A percentile compares a stretch with the other conserved stretches of the same genome.
Evolutionary conservation across 2,888 invertebrate species (phyloP).

Genomic region (Luperina nickerlii): DNA sequence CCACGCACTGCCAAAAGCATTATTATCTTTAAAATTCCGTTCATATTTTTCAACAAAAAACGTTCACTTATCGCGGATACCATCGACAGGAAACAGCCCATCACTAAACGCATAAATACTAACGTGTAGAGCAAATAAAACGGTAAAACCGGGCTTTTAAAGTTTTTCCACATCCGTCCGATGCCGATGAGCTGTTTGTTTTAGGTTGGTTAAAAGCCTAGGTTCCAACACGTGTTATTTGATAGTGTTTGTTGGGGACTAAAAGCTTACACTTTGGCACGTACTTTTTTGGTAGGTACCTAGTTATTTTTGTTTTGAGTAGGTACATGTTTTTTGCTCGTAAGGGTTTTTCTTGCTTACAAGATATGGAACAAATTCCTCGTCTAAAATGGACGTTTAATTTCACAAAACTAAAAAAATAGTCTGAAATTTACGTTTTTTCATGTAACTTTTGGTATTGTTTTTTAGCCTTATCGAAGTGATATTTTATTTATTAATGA

Average conservation of each 20-base stretch:
- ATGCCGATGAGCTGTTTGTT: constrained; percentile 60
- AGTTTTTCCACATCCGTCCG: constrained; percentile 73
- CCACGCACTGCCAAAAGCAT: neutral
- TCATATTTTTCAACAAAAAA: constrained; percentile 11
- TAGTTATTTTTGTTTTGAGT: neutral
- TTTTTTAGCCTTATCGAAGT: neutral
- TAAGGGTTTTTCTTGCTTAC: neutral
- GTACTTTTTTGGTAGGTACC: neutral
- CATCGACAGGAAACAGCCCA: constrained; percentile 60
- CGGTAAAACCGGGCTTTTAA: constrained; percentile 73
- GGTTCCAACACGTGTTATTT: constrained; percentile 34
- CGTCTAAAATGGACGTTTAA: neutral
- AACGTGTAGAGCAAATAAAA: constrained; percentile 76
- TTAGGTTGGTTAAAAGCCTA: constrained; percentile 47
- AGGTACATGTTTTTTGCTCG: neutral
- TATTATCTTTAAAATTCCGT: neutral
- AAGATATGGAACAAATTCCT: neutral
- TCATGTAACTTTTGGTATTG: neutral
- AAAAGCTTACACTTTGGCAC: constrained; percentile 5
- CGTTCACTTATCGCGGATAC: constrained; percentile 9
- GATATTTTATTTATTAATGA: too few species aligned
- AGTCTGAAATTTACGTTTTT: too few species aligned
- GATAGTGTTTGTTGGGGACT: constrained; percentile 21
- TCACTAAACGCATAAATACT: constrained; percentile 72
- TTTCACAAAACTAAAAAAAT: neutral